A percentile compares a stretch with the other conserved stretches of the same genome.
These are phyloP conservation scores for Sisyra terminalis DNA, from an alignment of 2,888 invertebrate species.

Conservation along the genomic window DNA sequence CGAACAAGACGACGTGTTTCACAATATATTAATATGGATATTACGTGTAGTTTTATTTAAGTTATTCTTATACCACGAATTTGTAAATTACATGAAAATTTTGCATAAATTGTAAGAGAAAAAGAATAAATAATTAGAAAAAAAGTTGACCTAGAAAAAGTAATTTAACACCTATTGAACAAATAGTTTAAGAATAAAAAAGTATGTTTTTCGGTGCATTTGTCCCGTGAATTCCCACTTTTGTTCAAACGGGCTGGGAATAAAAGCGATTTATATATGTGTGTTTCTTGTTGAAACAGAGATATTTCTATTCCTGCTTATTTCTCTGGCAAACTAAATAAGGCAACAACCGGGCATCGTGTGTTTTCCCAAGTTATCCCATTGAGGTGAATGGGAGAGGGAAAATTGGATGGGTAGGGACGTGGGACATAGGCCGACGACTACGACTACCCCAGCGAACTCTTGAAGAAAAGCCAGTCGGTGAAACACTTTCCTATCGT, in stretches of 20 bases:
- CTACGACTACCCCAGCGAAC: no score
- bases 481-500: constrained; percentile 1
- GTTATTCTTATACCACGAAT: neutral
- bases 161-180: constrained; percentile 3
- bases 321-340: constrained; percentile 6
- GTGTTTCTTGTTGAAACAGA: no score
- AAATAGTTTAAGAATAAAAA: neutral
- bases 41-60: neutral
- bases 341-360: constrained; percentile 3
- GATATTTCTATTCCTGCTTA: constrained; percentile 5
- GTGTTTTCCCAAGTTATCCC: no score
- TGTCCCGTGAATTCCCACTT: no score
- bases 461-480: constrained; percentile 5
- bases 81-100: neutral
- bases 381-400: constrained; percentile 1
- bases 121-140: neutral
- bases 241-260: no score
- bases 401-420: neutral
- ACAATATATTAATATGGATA: neutral
- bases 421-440: no score
- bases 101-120: constrained; percentile 1
- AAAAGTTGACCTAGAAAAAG: constrained; percentile 3
- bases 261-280: no score
- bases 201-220: no score
- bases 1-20: constrained; percentile 4